Evolutionary conservation across 2,888 invertebrate species (phyloP).

Genomic region (Axea sp.): DNA sequence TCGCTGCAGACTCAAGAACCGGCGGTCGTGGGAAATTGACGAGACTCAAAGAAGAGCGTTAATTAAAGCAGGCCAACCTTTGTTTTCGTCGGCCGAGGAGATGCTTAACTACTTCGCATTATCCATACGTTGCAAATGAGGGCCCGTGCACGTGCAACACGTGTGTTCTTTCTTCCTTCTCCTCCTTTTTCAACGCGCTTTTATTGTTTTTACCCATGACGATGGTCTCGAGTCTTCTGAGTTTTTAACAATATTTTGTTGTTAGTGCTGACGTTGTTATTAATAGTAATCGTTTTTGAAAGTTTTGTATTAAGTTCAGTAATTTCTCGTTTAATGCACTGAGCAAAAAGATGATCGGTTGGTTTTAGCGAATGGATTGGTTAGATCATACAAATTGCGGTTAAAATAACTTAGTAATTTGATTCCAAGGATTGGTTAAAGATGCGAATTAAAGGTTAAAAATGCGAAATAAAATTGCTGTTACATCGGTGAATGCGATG

Average conservation of each 20-base stretch:
- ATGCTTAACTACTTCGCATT: conserved; percentile 35
- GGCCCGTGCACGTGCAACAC: conserved; percentile 25
- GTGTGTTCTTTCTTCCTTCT: too few relatives aligned
- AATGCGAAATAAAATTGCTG: too few relatives aligned
- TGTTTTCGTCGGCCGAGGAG: conserved; percentile 65
- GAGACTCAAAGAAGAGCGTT: conserved; percentile 62
- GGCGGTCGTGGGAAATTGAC: conserved; percentile 72
- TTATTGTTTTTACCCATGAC: conserved; percentile 4
- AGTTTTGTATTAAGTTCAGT: conserved; percentile 11
- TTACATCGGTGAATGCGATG: too few relatives aligned
- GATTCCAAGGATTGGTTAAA: too few relatives aligned
- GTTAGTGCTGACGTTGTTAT: conserved; percentile 15
- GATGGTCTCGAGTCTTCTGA: conserved; percentile 4
- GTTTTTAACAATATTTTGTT: conserved; percentile 6
- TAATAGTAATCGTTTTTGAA: conserved; percentile 26
- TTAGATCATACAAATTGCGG: conserved; percentile 15
- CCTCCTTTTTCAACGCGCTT: background rate
- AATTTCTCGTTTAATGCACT: conserved; percentile 9
- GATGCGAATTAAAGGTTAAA: too few relatives aligned
- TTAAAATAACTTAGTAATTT: conserved; percentile 14
- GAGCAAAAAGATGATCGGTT: background rate
- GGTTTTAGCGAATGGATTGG: conserved; percentile 19
- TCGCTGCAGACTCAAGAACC: conserved; percentile 51
- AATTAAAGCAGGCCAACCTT: conserved; percentile 71
- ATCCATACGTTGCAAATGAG: conserved; percentile 31